Percentiles rank a stretch among this genome's conserved stretches.
Evolutionary conservation across 2,113 vertebrate species (phyloP).

Genomic region (Cranoglanis bouderius): DNA sequence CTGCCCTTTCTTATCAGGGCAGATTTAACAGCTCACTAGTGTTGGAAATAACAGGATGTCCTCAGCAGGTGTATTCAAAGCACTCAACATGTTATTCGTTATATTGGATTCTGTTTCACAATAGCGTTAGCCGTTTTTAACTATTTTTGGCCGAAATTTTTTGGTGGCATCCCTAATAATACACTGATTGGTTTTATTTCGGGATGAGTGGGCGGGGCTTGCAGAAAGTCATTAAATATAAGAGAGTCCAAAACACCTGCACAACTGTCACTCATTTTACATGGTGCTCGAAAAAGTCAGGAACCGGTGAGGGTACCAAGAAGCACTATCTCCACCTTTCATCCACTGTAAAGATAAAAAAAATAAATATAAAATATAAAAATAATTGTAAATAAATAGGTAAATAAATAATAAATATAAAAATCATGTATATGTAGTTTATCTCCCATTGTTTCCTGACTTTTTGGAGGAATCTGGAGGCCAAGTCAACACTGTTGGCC

Average conservation of each 20-base stretch:
- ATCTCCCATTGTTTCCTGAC: not conserved
- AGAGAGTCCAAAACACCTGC: not conserved
- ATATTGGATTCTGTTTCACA: not conserved
- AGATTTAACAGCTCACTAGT: not conserved
- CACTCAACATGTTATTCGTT: not conserved
- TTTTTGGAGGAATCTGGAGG: too few relatives aligned
- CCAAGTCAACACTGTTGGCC: too few relatives aligned
- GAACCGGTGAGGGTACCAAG: not conserved
- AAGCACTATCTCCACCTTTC: not conserved
- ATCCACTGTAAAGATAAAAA: too few relatives aligned
- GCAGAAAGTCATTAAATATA: not conserved
- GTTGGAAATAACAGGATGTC: not conserved
- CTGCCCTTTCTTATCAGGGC: constrained; percentile 20
- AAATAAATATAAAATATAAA: not conserved
- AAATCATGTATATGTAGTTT: not conserved
- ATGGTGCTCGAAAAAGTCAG: not conserved
- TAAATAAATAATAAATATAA: not conserved
- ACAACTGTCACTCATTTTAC: not conserved
- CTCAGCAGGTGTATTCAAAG: not conserved
- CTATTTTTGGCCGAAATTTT: not conserved
- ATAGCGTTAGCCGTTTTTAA: not conserved
- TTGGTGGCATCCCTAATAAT: not conserved
- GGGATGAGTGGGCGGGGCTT: not conserved
- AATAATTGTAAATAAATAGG: not conserved
- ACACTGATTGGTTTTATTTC: not conserved